A percentile compares a stretch with the other conserved stretches of the same genome.
Evolutionary conservation across 2,113 vertebrate species (phyloP).

Genomic region (Elephantulus edwardii): DNA sequence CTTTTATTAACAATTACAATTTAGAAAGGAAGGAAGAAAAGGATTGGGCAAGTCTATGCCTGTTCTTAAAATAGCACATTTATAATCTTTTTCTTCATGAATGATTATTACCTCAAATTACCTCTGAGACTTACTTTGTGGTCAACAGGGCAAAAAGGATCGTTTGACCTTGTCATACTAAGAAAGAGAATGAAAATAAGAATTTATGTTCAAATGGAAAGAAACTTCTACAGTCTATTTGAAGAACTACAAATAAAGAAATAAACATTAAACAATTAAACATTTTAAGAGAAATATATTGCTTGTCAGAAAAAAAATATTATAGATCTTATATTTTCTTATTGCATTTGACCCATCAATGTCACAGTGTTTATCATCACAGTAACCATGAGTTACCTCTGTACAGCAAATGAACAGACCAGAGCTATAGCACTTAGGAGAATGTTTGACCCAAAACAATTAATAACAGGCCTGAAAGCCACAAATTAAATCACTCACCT

Average conservation of each 20-base stretch:
- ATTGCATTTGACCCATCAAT: no score
- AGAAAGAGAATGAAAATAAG: background rate
- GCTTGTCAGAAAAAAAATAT: background rate
- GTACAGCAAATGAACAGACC: no score
- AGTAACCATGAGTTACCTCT: no score
- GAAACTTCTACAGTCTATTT: background rate
- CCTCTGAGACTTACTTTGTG: background rate
- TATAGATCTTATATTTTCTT: no score
- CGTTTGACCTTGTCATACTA: background rate
- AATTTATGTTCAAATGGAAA: background rate
- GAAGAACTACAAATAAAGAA: background rate
- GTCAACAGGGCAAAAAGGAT: background rate
- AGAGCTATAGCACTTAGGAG: no score
- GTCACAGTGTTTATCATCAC: no score
- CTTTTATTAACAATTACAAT: background rate
- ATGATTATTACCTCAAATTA: background rate
- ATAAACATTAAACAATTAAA: no score
- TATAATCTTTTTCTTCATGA: background rate
- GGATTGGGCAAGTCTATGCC: background rate
- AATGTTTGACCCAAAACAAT: no score
- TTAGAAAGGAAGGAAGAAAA: background rate
- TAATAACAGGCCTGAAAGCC: no score
- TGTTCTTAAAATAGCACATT: background rate
- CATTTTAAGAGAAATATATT: background rate
- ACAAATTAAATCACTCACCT: no score